phyloP scores from a whole-genome alignment of 1,140 invertebrate species.

The Papilio machaon region DNA sequence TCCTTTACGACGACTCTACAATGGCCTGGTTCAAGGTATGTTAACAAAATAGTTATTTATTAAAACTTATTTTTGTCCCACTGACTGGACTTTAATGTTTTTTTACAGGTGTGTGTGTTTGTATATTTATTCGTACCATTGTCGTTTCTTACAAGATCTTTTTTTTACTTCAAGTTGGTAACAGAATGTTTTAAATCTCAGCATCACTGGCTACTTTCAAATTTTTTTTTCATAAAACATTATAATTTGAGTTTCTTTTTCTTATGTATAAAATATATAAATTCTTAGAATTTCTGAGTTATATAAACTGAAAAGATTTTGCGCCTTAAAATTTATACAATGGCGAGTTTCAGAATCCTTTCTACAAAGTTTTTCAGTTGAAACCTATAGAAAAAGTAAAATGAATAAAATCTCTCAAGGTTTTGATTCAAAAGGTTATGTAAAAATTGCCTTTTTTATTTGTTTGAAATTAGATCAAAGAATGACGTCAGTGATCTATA shows the following conservation, averaged over 20 bases:
- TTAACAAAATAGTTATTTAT: neutral
- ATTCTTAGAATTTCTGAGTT: neutral
- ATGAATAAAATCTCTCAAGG: neutral
- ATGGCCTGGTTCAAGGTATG: constrained; percentile 89
- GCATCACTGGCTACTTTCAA: neutral
- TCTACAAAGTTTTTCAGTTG: neutral
- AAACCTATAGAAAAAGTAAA: neutral
- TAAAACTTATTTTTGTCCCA: no score
- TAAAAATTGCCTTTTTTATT: neutral
- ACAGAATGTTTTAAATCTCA: neutral
- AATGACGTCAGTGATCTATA: neutral
- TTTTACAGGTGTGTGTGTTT: no score
- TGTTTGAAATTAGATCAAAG: neutral
- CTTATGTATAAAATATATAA: neutral
- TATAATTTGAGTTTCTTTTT: neutral
- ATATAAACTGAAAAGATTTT: constrained; percentile 14
- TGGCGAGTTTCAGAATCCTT: constrained; percentile 5
- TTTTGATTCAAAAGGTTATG: neutral
- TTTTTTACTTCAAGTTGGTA: neutral
- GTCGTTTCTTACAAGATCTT: no score
- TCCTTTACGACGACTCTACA: constrained; percentile 90
- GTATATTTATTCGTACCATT: no score
- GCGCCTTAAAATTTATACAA: neutral
- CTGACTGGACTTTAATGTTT: no score
- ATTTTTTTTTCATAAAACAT: neutral